Evolutionary conservation across 2,888 invertebrate species (phyloP), one percentile per base, ranked within the genome.

Genomic region (Ophion slaviceki): DNA sequence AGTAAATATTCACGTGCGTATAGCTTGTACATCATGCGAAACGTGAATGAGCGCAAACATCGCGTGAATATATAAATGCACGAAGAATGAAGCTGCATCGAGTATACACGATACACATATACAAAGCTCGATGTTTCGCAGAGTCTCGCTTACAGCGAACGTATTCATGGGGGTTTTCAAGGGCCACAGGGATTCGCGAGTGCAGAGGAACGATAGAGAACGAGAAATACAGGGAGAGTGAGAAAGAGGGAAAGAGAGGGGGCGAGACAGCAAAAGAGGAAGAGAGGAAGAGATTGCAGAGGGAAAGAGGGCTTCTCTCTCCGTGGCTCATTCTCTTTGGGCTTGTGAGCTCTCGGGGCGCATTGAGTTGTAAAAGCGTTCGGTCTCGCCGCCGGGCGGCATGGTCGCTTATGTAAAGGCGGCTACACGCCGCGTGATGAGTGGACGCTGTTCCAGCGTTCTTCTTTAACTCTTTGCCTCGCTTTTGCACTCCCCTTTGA

Each of bases 351-450:
- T 91, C 90, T 89, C 90, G 86, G 89, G 89, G 81, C 88, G 92
- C 93, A 94, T 94, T 94, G 93, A 93, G 94, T 94, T 93, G 94
- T 94, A 94, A 94, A 93, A 93, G 93, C 93, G 92, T 91, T 92
- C 91, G 93, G 90, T 91, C 91, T 92, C 91, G 91, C 92, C 92
- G 93, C 92, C 91, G 90, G 92, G 92, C 92, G 92, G 93, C 93
- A 92, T 90, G 91, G 91, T 91, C 92, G 92, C 92, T 93, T 94
- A 93, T 93, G 94, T 93, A 93, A 94, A 94, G 91, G 92, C 93
- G 93, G 90, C 93, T 92, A 93, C 93, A 93, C 92, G 93, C 93
- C 93, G 93, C 92, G 93, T 93, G 94, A 94, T 94, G 94, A 93
- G 93, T 93, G 93, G 93, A 94, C 86, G 93, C 92, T 93, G 94